phyloP scores from a whole-genome alignment of 2,888 invertebrate species.

The Andrena hattorfiana region DNA sequence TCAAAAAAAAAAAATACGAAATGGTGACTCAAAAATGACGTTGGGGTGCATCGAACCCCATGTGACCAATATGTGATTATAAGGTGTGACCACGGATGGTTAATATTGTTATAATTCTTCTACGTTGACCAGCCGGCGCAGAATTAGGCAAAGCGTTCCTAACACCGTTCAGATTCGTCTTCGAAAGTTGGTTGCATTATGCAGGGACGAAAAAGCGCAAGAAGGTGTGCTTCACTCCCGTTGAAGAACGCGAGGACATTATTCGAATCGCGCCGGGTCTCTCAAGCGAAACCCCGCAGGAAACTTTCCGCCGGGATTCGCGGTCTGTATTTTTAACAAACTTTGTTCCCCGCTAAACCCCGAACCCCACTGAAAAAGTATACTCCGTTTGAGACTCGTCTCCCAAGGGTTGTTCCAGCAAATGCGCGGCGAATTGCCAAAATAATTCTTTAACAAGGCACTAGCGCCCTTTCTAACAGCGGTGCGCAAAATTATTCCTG shows the following conservation, averaged over 20 bases:
- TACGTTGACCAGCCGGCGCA: no score
- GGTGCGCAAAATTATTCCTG: no score
- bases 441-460: no score
- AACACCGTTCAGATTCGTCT: not conserved
- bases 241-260: not conserved
- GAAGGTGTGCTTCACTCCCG: not conserved
- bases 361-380: not conserved
- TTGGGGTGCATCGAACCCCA: no score
- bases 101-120: no score
- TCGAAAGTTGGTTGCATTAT: not conserved
- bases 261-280: slow-evolving; percentile 11
- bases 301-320: slow-evolving; percentile 15
- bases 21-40: no score
- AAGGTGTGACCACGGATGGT: no score
- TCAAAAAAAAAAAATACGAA: no score
- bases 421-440: not conserved
- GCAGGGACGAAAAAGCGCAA: not conserved
- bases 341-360: not conserved
- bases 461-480: no score
- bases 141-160: not conserved
- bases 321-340: slow-evolving; percentile 10
- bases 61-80: no score
- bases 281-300: not conserved
- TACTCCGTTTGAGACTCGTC: not conserved
- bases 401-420: not conserved